Evolutionary conservation across 2,797 vertebrate species (phyloP), one percentile per base, ranked within the genome.

Genomic region (Petrocephalus schoutedeni): DNA sequence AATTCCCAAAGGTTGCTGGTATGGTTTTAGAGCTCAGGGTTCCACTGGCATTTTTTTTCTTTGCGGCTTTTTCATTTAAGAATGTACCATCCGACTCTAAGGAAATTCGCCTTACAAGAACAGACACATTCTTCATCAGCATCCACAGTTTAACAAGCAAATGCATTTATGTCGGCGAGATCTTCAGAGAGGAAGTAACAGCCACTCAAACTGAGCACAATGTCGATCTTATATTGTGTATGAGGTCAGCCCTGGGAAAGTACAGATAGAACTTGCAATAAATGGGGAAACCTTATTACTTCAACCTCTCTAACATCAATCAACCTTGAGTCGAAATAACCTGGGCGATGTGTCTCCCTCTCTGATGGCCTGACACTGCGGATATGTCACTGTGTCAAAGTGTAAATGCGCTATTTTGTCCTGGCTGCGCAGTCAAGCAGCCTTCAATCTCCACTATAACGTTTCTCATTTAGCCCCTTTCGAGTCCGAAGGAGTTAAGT

Each of bases 221-320:
- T 14, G 49, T 53, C 4, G n/a, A n/a, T 51, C 53, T 51, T 83
- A 77, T 53, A 53, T 83, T 45, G 80, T 28, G 41, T 4, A 61
- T 61, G 58, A 6, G 49, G 8, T 54, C 49, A 23, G 10, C 49
- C 9, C 41, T 51, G 49, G 45, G 41, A 51, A 83, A 83, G 49
- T 21, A 21, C 53, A 9, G 80, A 28, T 14, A 53, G 9, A 53
- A 54, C 80, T 54, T 83, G 8, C 49, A 83, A 28, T 21, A 83
- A 83, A 83, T 51, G 41, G 45, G 10, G 53, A 53, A 83, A 54
- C 41, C 80, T 53, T 45, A 53, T 51, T 83, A 53, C 71, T 77
- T 77, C 71, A n/a, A 77, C 36, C 71, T 8, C 36, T 23, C 45
- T 83, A 83, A 83, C 80, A 83, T 83, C 71, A 77, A 77, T 77